These are phyloP conservation scores for Sebastes matsubarae DNA, from an alignment of 2,797 vertebrate genomes.

Conservation along the genomic window DNA sequence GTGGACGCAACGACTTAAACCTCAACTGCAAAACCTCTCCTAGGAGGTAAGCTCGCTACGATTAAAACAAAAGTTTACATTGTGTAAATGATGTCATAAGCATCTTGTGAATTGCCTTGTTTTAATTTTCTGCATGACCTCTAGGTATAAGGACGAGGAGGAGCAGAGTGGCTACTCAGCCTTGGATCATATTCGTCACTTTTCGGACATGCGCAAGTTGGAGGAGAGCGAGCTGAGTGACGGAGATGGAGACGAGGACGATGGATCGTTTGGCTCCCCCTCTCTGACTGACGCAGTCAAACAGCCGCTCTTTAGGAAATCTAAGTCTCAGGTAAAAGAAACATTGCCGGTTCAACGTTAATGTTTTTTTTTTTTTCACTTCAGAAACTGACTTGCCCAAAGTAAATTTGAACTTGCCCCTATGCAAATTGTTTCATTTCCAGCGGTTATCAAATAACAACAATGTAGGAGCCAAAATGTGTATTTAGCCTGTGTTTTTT, in stretches of 20 bases:
- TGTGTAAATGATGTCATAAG: neutral
- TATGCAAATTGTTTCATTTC: neutral
- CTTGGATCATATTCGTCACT: slow-evolving; percentile 96
- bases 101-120: neutral
- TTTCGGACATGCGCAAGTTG: slow-evolving; percentile 93
- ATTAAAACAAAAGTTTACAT: neutral
- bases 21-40: slow-evolving; percentile 92
- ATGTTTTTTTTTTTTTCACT: neutral
- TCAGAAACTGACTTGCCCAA: neutral
- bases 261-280: slow-evolving; percentile 88
- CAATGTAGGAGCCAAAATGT: neutral
- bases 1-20: slow-evolving; percentile 86
- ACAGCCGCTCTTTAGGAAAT: slow-evolving; percentile 96
- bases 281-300: slow-evolving; percentile 92
- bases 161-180: slow-evolving; percentile 92
- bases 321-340: slow-evolving; percentile 95
- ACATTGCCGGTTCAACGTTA: neutral
- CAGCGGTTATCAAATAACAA: neutral
- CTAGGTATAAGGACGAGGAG: slow-evolving; percentile 88
- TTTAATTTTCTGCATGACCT: slow-evolving; percentile 16
- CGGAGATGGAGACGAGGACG: slow-evolving; percentile 86
- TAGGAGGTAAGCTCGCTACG: slow-evolving; percentile 79
- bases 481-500: too few relatives aligned
- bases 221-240: slow-evolving; percentile 93
- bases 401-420: neutral